phyloP scores from a whole-genome alignment of 1,140 invertebrate species.

The Cataglyphis hispanica region DNA sequence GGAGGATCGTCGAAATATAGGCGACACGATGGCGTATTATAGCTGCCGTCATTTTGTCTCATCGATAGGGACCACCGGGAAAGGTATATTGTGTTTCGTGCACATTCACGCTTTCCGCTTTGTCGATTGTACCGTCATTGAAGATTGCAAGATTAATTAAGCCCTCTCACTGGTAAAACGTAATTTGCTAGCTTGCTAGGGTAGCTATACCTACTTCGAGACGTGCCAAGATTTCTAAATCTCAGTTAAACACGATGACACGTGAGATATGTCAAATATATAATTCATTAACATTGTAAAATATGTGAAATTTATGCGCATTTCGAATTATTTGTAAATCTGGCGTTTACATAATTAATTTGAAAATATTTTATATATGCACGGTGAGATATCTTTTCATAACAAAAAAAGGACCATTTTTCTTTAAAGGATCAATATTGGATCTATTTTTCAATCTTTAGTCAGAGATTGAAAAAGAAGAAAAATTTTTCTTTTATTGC shows the following conservation, averaged over 20 bases:
- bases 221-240: slow-evolving; percentile 18
- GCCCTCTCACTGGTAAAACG: not conserved
- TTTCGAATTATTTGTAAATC: not conserved
- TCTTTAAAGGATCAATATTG: too few relatives aligned
- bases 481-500: too few relatives aligned
- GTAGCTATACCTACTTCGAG: not conserved
- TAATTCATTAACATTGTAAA: not conserved
- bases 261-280: not conserved
- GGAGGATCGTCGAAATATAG: slow-evolving; percentile 60
- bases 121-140: slow-evolving; percentile 17
- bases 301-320: not conserved
- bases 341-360: too few relatives aligned
- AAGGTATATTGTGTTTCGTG: slow-evolving; percentile 37
- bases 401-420: not conserved
- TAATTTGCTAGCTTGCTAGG: not conserved
- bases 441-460: too few relatives aligned
- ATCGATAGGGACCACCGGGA: slow-evolving; percentile 28
- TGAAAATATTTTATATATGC: not conserved
- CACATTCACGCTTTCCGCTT: slow-evolving; percentile 9
- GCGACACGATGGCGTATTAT: slow-evolving; percentile 47
- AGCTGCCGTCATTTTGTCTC: slow-evolving; percentile 52
- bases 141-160: slow-evolving; percentile 38
- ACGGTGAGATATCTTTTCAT: not conserved
- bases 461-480: too few relatives aligned
- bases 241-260: not conserved